These are phyloP conservation scores for Halictus ligatus DNA, from an alignment of 2,888 invertebrate species.

Conservation along the genomic window DNA sequence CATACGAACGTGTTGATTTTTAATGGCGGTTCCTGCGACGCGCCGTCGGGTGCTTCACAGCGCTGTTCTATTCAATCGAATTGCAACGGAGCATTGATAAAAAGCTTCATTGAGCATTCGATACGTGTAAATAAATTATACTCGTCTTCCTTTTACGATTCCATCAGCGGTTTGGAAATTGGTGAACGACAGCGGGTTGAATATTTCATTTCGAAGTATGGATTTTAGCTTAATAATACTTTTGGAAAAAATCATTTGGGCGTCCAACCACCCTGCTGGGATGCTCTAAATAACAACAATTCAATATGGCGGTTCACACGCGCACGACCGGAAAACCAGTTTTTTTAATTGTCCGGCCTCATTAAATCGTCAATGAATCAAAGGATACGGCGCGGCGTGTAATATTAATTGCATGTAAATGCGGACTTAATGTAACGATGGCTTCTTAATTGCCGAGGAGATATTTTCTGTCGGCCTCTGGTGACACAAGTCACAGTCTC, in stretches of 20 bases:
- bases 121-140: slow-evolving; percentile 10
- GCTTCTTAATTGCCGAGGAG: slow-evolving; percentile 29
- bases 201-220: neutral
- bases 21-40: slow-evolving; percentile 31
- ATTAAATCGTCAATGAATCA: slow-evolving; percentile 16
- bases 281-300: neutral
- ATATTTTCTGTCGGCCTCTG: slow-evolving; percentile 9
- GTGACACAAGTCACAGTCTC: neutral
- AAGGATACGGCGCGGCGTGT: slow-evolving; percentile 2
- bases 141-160: neutral
- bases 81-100: slow-evolving; percentile 14
- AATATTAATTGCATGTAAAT: slow-evolving; percentile 46
- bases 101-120: slow-evolving; percentile 19
- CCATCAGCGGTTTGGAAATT: neutral
- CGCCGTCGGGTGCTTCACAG: slow-evolving; percentile 18
- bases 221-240: neutral
- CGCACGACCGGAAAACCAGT: slow-evolving; percentile 1
- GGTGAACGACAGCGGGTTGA: neutral
- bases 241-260: neutral
- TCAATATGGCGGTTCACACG: neutral
- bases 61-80: slow-evolving; percentile 23
- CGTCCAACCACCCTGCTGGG: neutral
- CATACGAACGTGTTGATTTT: slow-evolving; percentile 21
- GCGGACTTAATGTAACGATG: slow-evolving; percentile 20
- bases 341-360: slow-evolving; percentile 31